phyloP scores from a whole-genome alignment of 2,113 vertebrate species.

The Saguinus midas region DNA sequence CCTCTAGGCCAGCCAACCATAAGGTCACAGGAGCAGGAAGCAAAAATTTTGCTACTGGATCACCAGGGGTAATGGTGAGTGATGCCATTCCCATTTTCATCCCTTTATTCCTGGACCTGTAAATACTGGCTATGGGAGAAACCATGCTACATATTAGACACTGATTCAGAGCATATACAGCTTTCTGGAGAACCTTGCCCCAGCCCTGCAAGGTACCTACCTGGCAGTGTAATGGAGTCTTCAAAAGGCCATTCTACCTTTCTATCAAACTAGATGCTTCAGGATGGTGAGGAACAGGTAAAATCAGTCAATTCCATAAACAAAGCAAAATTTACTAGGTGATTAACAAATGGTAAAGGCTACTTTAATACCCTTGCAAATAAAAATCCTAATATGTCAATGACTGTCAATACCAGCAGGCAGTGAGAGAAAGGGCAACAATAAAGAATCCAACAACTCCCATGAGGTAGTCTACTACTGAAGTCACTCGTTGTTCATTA shows the following conservation, averaged over 20 bases:
- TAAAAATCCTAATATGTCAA: not conserved
- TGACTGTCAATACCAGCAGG: not conserved
- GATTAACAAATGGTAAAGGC: not conserved
- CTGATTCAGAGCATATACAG: not conserved
- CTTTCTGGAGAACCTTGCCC: not conserved
- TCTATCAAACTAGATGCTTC: not conserved
- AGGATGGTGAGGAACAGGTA: not conserved
- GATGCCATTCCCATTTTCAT: not conserved
- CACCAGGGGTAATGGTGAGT: not conserved
- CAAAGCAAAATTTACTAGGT: not conserved
- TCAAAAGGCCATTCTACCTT: not conserved
- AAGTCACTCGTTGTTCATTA: not conserved
- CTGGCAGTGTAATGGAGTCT: not conserved
- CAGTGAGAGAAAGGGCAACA: not conserved
- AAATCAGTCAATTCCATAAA: not conserved
- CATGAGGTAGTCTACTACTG: rapidly evolving
- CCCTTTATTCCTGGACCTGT: not conserved
- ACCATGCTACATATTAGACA: not conserved
- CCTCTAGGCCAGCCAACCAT: not conserved
- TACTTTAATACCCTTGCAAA: not conserved
- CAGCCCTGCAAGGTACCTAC: not conserved
- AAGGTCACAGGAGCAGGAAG: not conserved
- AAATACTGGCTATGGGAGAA: not conserved
- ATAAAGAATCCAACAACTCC: not conserved
- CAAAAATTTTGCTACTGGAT: not conserved